Percentiles rank a stretch among this genome's conserved stretches.
Evolutionary conservation across 2,888 invertebrate species (phyloP).

Genomic region (Oxyscelio sp.): DNA sequence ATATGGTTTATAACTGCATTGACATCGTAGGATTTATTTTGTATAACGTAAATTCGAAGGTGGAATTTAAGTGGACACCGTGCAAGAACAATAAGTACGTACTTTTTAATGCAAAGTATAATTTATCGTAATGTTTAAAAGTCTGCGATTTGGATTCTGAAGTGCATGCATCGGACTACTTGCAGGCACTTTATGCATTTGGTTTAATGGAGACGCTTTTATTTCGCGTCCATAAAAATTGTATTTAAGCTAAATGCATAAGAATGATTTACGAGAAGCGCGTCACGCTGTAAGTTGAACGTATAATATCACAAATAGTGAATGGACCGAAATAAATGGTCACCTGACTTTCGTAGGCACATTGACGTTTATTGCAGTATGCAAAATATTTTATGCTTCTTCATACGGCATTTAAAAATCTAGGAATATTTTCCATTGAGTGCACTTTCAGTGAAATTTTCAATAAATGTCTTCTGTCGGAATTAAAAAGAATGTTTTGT

Average conservation of each 20-base stretch:
- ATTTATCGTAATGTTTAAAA: conserved; percentile 15
- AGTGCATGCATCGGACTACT: too few species aligned
- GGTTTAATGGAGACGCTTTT: background rate
- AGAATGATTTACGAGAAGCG: background rate
- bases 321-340: conserved; percentile 3
- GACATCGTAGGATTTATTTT: too few species aligned
- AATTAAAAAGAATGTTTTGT: background rate
- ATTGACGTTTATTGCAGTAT: conserved; percentile 29
- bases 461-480: conserved; percentile 9
- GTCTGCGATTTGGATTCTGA: too few species aligned
- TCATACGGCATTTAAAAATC: conserved; percentile 1
- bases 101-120: conserved; percentile 3
- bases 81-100: conserved; percentile 1
- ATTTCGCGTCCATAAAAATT: background rate
- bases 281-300: background rate
- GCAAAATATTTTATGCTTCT: conserved; percentile 19
- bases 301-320: conserved; percentile 15
- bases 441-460: conserved; percentile 9
- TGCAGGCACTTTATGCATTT: background rate
- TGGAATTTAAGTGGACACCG: conserved; percentile 2
- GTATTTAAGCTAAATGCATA: background rate
- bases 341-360: conserved; percentile 8
- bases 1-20: too few species aligned
- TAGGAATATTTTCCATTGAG: conserved; percentile 6
- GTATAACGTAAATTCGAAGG: too few species aligned